These are phyloP conservation scores for Mamestra brassicae DNA, from an alignment of 2,888 invertebrate species.

Conservation along the genomic window DNA sequence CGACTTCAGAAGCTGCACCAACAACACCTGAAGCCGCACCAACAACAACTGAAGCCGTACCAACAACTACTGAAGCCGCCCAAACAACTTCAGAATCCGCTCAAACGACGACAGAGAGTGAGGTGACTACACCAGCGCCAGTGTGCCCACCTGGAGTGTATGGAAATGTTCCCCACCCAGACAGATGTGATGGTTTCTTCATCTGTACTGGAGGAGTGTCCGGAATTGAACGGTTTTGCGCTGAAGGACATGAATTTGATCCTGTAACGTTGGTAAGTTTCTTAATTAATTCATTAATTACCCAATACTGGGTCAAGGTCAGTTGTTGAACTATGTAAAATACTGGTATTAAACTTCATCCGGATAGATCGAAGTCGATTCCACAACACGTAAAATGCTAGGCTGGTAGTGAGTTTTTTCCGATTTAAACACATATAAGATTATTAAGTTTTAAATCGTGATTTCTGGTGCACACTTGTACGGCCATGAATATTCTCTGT, in stretches of 20 bases:
- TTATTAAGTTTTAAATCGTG: no score
- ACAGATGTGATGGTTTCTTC: slow-evolving; percentile 44
- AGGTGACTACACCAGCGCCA: slow-evolving; percentile 3
- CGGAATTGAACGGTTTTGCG: slow-evolving; percentile 57
- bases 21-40: not conserved
- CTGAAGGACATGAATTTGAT: slow-evolving; percentile 69
- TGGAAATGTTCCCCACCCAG: slow-evolving; percentile 69
- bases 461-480: no score
- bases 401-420: no score
- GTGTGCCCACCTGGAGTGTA: slow-evolving; percentile 56
- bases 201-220: slow-evolving; percentile 61
- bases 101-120: not conserved
- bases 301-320: no score
- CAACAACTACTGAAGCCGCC: not conserved
- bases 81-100: not conserved
- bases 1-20: not conserved
- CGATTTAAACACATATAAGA: no score
- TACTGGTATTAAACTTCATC: no score
- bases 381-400: no score
- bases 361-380: no score
- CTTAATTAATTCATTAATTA: no score
- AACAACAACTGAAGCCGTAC: not conserved
- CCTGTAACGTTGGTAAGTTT: slow-evolving; percentile 9
- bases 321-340: no score
- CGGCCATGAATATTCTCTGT: no score